Percentiles rank a stretch among this genome's conserved stretches.
phyloP scores from a whole-genome alignment of 2,797 vertebrate genomes.

The Scarus forsteni region DNA sequence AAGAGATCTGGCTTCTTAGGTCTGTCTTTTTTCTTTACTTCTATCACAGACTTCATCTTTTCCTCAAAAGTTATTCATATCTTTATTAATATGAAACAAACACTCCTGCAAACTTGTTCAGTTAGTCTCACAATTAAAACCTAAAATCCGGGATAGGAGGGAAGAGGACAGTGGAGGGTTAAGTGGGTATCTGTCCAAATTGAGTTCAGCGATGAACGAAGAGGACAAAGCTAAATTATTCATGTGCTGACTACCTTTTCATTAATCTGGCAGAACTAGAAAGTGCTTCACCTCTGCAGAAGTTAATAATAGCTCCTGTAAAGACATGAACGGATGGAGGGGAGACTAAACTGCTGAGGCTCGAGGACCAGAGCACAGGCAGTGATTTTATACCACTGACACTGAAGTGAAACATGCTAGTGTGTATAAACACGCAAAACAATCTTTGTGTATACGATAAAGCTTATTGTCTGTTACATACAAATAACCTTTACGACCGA shows the following conservation, averaged over 20 bases:
- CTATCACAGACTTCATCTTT: no score
- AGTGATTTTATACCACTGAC: conserved; percentile 1
- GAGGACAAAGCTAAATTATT: conserved; percentile 81
- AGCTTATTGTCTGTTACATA: no score
- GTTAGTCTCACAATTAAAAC: background rate
- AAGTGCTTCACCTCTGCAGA: conserved; percentile 71
- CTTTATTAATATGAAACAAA: no score
- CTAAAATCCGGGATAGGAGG: background rate
- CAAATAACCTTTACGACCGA: no score
- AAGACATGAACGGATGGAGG: conserved; percentile 41
- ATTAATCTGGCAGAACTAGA: conserved; percentile 76
- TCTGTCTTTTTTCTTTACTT: no score
- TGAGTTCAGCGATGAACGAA: conserved; percentile 67
- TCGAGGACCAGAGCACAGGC: background rate
- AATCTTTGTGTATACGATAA: no score
- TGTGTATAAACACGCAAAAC: no score
- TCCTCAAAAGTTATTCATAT: no score
- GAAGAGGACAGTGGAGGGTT: conserved; percentile 25
- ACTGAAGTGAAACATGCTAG: background rate
- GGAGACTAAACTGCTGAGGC: conserved; percentile 33
- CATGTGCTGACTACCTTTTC: conserved; percentile 78
- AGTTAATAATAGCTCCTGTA: conserved; percentile 77
- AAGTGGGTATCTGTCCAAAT: conserved; percentile 46
- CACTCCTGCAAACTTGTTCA: background rate
- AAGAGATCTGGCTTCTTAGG: conserved; percentile 1